Percentiles rank a stretch among this genome's conserved stretches.
These are phyloP conservation scores for Spea bombifrons DNA, from an alignment of 2,113 vertebrate genomes.

Conservation along the genomic window DNA sequence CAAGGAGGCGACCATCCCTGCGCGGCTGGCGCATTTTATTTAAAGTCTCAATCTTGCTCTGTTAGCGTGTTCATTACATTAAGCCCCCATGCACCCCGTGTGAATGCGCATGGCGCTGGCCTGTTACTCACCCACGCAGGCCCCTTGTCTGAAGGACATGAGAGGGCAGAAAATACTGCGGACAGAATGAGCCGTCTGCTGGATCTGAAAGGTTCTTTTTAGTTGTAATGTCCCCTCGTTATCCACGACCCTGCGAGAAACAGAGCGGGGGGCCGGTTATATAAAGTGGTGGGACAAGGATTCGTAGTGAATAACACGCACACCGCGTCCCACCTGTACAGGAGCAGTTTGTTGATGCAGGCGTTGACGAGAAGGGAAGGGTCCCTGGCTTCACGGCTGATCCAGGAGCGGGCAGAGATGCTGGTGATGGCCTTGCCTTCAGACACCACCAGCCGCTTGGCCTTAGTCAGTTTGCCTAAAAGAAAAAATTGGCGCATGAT, in stretches of 20 bases:
- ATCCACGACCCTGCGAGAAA: constrained; percentile 77
- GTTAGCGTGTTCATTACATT: no score
- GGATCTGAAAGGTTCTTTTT: constrained; percentile 86
- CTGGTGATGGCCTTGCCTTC: constrained; percentile 87
- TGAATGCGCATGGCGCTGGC: no score
- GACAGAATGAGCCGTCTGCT: constrained; percentile 78
- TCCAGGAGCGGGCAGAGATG: constrained; percentile 89
- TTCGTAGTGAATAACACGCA: background rate
- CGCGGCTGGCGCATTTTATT: no score
- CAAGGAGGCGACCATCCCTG: background rate
- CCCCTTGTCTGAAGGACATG: constrained; percentile 92
- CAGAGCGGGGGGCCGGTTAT: background rate
- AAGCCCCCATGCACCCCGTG: no score
- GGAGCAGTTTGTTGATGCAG: constrained; percentile 84
- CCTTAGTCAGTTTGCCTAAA: constrained; percentile 89
- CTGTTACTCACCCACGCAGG: constrained; percentile 80
- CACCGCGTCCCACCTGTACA: constrained; percentile 74
- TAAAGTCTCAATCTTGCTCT: no score
- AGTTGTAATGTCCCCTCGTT: constrained; percentile 86
- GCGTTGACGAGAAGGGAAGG: constrained; percentile 88
- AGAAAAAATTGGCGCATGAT: background rate
- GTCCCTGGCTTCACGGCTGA: constrained; percentile 88
- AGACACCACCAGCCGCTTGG: constrained; percentile 84
- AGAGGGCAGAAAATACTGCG: constrained; percentile 94
- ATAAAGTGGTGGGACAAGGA: no score